phyloP scores from a whole-genome alignment of 2,888 invertebrate species.

The Atethmia centrago region DNA sequence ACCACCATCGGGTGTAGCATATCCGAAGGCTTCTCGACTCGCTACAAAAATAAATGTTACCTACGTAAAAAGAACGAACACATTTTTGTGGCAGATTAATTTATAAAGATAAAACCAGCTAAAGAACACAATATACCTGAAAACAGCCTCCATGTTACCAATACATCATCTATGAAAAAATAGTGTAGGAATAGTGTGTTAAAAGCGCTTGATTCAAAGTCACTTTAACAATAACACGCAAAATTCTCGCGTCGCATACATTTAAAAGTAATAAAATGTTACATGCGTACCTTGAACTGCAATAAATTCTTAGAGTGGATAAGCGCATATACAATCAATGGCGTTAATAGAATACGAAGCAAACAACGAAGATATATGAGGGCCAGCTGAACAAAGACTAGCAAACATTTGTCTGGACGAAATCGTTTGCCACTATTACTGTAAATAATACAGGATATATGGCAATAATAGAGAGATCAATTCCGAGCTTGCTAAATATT shows the following conservation, averaged over 20 bases:
- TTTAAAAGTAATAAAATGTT: background rate
- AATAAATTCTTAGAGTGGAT: slow-evolving; percentile 33
- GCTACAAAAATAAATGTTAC: slow-evolving; percentile 1
- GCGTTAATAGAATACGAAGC: slow-evolving; percentile 46
- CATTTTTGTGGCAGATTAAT: background rate
- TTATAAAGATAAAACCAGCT: background rate
- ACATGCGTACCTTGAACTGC: background rate
- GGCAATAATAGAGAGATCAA: slow-evolving; percentile 25
- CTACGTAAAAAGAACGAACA: background rate
- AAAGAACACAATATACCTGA: background rate
- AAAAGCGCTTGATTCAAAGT: background rate
- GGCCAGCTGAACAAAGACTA: slow-evolving; percentile 53
- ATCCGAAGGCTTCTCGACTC: background rate
- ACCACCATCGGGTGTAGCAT: background rate
- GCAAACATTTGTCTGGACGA: slow-evolving; percentile 35
- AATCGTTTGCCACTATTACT: slow-evolving; percentile 38
- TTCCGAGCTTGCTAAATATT: slow-evolving; percentile 43
- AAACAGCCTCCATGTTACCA: background rate
- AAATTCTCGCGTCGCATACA: background rate
- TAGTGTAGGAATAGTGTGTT: too few relatives aligned
- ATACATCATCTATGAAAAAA: background rate
- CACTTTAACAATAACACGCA: background rate
- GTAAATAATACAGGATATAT: slow-evolving; percentile 40
- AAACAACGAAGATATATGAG: slow-evolving; percentile 48
- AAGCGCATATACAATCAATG: slow-evolving; percentile 36